Evolutionary conservation across 2,888 invertebrate species (phyloP).

Genomic region (Anodontia alba): DNA sequence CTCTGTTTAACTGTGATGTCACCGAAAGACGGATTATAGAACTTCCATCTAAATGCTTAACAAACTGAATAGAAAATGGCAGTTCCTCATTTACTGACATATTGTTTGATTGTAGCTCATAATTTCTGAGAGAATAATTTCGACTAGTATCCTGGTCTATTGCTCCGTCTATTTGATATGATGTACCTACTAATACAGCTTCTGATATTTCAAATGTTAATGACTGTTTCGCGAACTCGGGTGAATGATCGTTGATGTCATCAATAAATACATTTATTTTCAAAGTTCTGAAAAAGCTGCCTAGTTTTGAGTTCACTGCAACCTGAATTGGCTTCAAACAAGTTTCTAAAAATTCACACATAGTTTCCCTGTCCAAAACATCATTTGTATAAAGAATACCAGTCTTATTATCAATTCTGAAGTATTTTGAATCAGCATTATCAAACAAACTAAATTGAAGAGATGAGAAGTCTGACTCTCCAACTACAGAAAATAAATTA

Average conservation of each 20-base stretch:
- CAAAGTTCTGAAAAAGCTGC: constrained; percentile 71
- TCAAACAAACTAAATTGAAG: constrained; percentile 70
- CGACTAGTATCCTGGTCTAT: constrained; percentile 66
- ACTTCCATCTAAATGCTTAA: constrained; percentile 68
- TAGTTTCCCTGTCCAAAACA: constrained; percentile 62
- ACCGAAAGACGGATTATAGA: constrained; percentile 67
- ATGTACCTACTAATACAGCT: constrained; percentile 59
- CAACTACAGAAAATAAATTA: constrained; percentile 62
- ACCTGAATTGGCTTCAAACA: constrained; percentile 59
- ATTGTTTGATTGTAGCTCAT: constrained; percentile 56
- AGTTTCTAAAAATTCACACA: constrained; percentile 61
- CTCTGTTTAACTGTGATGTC: constrained; percentile 67
- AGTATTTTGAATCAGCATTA: constrained; percentile 55
- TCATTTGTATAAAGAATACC: constrained; percentile 61
- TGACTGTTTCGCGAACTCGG: constrained; percentile 61
- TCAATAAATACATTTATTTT: constrained; percentile 69
- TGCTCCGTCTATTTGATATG: constrained; percentile 64
- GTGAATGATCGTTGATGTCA: constrained; percentile 77
- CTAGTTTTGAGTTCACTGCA: constrained; percentile 64
- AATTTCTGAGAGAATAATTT: constrained; percentile 62
- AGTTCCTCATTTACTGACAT: constrained; percentile 23
- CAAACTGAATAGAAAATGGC: constrained; percentile 66
- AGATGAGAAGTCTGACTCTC: constrained; percentile 55
- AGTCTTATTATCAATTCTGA: constrained; percentile 57
- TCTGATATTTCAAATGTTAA: constrained; percentile 62